These are phyloP conservation scores for Hymenopus coronatus DNA, from an alignment of 2,888 invertebrate species.

Conservation along the genomic window DNA sequence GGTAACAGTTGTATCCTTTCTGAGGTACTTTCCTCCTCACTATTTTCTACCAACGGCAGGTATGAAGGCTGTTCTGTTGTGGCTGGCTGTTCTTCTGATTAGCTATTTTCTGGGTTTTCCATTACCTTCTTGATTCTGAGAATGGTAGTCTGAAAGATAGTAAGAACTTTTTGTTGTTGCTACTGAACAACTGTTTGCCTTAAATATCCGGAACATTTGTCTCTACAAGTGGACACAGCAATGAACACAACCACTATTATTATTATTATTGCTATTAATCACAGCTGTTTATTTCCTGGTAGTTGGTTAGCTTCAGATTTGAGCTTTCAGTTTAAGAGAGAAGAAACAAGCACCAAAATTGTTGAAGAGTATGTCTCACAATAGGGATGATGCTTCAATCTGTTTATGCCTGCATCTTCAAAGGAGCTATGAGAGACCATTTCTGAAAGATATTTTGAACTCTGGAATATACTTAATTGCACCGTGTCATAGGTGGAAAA, in stretches of 20 bases:
- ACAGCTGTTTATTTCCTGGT: too few species aligned
- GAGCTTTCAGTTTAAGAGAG: not conserved
- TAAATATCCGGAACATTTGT: not conserved
- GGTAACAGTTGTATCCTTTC: not conserved
- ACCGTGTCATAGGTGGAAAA: not conserved
- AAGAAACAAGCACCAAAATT: not conserved
- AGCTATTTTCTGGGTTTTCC: not conserved
- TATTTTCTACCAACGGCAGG: not conserved
- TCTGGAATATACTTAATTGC: slow-evolving; percentile 20
- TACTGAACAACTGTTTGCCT: not conserved
- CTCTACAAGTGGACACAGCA: not conserved
- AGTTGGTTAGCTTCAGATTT: not conserved
- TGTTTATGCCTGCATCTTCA: not conserved
- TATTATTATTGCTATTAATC: too few species aligned
- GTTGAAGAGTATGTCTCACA: not conserved
- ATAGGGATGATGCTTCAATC: not conserved
- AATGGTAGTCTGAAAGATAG: not conserved
- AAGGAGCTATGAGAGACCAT: not conserved
- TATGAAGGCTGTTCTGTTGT: not conserved
- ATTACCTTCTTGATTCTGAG: not conserved
- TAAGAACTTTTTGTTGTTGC: not conserved
- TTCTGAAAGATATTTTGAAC: not conserved
- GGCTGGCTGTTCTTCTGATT: not conserved
- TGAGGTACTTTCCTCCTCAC: not conserved
- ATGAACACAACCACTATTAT: not conserved